Base-by-base conservation (phyloP, 2,797 vertebrate genomes). In the Crenuchus spilurus region DNA sequence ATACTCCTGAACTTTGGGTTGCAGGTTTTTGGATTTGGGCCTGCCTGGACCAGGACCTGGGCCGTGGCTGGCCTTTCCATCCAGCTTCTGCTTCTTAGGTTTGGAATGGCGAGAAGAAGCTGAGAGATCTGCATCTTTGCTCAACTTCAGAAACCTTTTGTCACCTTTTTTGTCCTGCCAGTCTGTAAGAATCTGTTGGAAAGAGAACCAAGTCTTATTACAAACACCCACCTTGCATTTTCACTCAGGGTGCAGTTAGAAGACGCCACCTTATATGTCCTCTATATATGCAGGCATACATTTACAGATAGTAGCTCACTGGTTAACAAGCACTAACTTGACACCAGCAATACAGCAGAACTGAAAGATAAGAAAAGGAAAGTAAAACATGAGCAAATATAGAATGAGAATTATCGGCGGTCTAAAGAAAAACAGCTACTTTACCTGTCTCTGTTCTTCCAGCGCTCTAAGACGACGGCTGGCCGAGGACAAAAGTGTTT, bases 141-240 rank as follows among this genome's bases (percentile, higher is more conserved):
- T 94, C 76, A 95, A 77, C 85, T 98, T 99, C 76, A 97, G 81
- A 75, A 98, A 95, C 13, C 97, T 93, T 61, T 97, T 94, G 75
- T 99, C 97, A 0, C 97, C 97, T 81, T 99, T 99, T 87, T 99
- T 98, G 88, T 99, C 97, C 81, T 99, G 97, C 97, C 97, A 99
- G 79, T 99, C 97, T 1, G 97, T 99, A 64, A 99, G 93, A 84
- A 99, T 99, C 97, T 99, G 87, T 66, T 41, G 6, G 1, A 46
- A 26, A 69, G 20, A 69, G 0, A 48, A 44, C 18, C 1, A 55
- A 14, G 9, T 2, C 8, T 16, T 6, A 30, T 30, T 30, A 54
- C 1, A 7, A 31, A 33, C 6, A 18, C 6, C 0, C 1, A 10
- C 0, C 2, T 18, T 55, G 30, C 6, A 55, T 1, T 30, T 54